phyloP scores from a whole-genome alignment of 2,113 vertebrate species.

The Melanostigma gelatinosum region DNA sequence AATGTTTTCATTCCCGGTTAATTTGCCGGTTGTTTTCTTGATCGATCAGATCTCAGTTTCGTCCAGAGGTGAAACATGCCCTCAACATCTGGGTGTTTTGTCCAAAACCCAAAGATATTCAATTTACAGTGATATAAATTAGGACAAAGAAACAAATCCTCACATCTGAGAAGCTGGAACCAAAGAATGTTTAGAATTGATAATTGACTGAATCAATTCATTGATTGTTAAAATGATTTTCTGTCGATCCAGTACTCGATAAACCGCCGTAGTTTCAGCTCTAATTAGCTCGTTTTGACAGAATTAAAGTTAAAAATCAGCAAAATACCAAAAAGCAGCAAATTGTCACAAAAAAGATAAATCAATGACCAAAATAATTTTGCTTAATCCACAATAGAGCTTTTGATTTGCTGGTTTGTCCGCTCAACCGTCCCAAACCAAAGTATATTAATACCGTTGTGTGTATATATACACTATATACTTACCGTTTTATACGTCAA shows the following conservation, averaged over 20 bases:
- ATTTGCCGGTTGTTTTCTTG: background rate
- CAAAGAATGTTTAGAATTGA: background rate
- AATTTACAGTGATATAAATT: too few species aligned
- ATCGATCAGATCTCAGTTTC: background rate
- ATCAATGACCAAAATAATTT: background rate
- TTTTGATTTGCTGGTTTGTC: background rate
- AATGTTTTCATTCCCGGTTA: background rate
- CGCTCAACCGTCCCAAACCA: background rate
- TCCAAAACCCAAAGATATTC: background rate
- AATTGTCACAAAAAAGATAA: background rate
- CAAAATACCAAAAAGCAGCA: background rate
- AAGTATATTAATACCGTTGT: background rate
- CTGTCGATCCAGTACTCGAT: too few species aligned
- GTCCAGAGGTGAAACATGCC: background rate
- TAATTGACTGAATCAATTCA: background rate
- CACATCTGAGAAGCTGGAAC: background rate
- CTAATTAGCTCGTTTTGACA: background rate
- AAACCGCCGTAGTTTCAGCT: too few species aligned
- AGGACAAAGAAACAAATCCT: background rate
- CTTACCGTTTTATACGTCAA: background rate
- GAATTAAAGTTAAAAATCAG: background rate
- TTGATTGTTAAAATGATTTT: too few species aligned
- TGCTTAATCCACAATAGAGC: background rate
- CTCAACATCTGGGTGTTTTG: background rate
- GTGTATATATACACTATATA: too few species aligned